phyloP scores from a whole-genome alignment of 2,113 vertebrate genomes.

The Eclectus roratus region DNA sequence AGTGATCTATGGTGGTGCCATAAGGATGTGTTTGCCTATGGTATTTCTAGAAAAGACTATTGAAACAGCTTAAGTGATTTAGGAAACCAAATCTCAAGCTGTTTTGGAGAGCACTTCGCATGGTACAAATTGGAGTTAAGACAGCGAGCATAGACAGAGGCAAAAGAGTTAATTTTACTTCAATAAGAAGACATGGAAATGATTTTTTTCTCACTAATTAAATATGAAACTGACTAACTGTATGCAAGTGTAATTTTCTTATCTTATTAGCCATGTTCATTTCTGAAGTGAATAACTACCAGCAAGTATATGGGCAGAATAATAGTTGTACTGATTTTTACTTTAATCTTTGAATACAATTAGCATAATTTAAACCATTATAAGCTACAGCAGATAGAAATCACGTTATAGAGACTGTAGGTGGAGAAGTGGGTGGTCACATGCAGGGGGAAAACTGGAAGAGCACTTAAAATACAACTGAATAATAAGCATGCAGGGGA shows the following conservation, averaged over 20 bases:
- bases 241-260: slow-evolving; percentile 74
- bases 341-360: slow-evolving; percentile 76
- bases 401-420: slow-evolving; percentile 76
- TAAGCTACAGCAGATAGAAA: slow-evolving; percentile 73
- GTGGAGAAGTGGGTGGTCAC: slow-evolving; percentile 77
- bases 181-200: slow-evolving; percentile 55
- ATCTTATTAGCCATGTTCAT: slow-evolving; percentile 75
- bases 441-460: slow-evolving; percentile 68
- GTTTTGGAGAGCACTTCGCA: background rate
- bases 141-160: background rate
- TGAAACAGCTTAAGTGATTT: background rate
- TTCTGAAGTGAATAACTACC: slow-evolving; percentile 75
- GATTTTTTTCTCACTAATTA: slow-evolving; percentile 52
- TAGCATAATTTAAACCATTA: slow-evolving; percentile 78
- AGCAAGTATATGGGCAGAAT: slow-evolving; percentile 65
- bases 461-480: slow-evolving; percentile 70
- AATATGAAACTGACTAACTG: slow-evolving; percentile 67
- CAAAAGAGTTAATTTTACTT: slow-evolving; percentile 51
- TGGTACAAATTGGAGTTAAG: background rate
- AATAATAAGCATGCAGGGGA: slow-evolving; percentile 67
- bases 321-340: slow-evolving; percentile 74
- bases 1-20: rapidly evolving
- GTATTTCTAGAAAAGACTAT: background rate
- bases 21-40: background rate
- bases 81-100: background rate